Conservation (phyloP, 1,140 invertebrate genomes). For the Euwallacea fornicatus region DNA sequence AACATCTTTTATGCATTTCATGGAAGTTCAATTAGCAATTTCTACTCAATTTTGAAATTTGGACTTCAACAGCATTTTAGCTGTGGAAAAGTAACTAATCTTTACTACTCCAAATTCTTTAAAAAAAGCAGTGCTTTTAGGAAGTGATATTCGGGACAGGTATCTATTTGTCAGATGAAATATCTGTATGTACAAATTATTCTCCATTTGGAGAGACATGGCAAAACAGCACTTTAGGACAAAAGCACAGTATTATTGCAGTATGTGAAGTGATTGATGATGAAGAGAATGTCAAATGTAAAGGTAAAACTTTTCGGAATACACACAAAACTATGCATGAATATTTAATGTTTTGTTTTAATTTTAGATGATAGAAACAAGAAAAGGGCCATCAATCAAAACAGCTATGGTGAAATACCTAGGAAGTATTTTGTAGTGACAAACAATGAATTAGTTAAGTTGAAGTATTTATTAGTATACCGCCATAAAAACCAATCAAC, state of each 20-base stretch:
- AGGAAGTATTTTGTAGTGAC: slow-evolving; percentile 74
- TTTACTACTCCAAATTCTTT: not conserved
- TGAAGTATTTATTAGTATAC: slow-evolving; percentile 79
- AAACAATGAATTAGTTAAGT: slow-evolving; percentile 74
- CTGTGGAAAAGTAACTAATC: slow-evolving; percentile 37
- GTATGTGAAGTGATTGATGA: slow-evolving; percentile 78
- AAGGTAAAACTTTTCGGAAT: slow-evolving; percentile 33
- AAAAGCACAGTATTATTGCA: slow-evolving; percentile 73
- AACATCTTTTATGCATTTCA: slow-evolving; percentile 73
- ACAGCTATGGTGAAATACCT: slow-evolving; percentile 62
- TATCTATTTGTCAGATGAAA: slow-evolving; percentile 74
- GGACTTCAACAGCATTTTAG: slow-evolving; percentile 76
- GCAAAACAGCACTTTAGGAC: slow-evolving; percentile 72
- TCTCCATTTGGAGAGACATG: slow-evolving; percentile 72
- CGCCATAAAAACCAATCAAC: slow-evolving; percentile 53
- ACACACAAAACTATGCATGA: not conserved
- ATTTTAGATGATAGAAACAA: slow-evolving; percentile 49
- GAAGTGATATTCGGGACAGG: slow-evolving; percentile 71
- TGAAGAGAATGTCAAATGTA: slow-evolving; percentile 61
- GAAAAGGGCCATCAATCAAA: slow-evolving; percentile 51
- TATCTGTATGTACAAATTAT: slow-evolving; percentile 68
- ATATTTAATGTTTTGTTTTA: not conserved
- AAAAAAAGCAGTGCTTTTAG: slow-evolving; percentile 54
- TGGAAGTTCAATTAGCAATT: slow-evolving; percentile 78
- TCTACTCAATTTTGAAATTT: slow-evolving; percentile 78